Base-by-base conservation (phyloP, 2,797 vertebrate species). In the Platyrinchus mystaceus region DNA sequence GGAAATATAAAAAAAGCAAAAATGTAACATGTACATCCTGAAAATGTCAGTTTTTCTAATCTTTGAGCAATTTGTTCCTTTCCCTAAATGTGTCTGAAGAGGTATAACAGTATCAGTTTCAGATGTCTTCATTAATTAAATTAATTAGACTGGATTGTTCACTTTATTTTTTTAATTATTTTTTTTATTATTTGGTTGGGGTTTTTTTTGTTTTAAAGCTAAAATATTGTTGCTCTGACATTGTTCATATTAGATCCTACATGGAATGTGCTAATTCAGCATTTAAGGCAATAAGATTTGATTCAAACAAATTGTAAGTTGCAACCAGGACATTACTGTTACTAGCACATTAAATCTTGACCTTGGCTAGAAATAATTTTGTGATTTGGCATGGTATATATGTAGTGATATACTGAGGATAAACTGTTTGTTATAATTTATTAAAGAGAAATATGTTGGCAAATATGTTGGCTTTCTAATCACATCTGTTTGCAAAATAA, bases 391-490 rank as follows among this genome's bases (percentile, higher is more conserved):
- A 34, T 62, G 8, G 7, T 24, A 43, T 6, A 7, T 26, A 9
- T 12, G 20, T 59, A 78, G 5, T 4, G 2, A 74, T 15, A 32
- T 26, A 74, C 1, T 81, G 2, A 19, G 10, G 10, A 73, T 14
- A 43, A 43, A 43, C 43, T 58, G 11, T 34, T 34, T 34, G 55
- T 43, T 50, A 49, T 64, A 43, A 30, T 19, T 64, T 73, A 27
- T 53, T 44, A 37, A 81, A 60, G 20, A 41, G 12, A 23, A 69
- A 44, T n/a, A n/a, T n/a, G n/a, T n/a, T n/a, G 58, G 37, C 1
- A 26, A 12, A 43, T 59, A 22, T 2, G 0, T 0, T 66, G 24
- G 3, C 3, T 3, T 58, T 24, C 2, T 84, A 78, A 58, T 55
- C 24, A 20, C 5, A 70, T 32, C 3, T 34, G 9, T 63, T 47